Conservation (phyloP, 2,888 invertebrate genomes). For the Emmelina monodactyla region DNA sequence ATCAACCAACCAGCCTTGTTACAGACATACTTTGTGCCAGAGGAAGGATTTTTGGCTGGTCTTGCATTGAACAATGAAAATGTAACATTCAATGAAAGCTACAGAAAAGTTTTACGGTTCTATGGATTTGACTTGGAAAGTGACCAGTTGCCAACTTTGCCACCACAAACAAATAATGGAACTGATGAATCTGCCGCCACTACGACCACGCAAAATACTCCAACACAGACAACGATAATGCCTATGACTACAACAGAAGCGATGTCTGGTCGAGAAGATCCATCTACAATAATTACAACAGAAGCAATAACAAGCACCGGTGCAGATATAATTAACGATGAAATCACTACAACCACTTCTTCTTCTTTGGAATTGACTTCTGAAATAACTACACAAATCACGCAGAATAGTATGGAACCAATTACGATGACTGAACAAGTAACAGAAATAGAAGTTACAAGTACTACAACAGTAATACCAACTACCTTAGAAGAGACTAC, state of each 20-base stretch:
- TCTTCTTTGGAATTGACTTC: constrained; percentile 4
- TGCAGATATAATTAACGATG: constrained; percentile 31
- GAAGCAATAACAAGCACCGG: constrained; percentile 36
- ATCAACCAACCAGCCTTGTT: too few relatives aligned
- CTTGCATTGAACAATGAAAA: constrained; percentile 81
- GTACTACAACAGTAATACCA: not conserved
- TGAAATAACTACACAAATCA: not conserved
- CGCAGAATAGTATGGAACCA: not conserved
- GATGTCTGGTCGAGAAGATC: constrained; percentile 22
- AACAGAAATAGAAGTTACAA: constrained; percentile 10
- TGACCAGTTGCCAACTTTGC: constrained; percentile 34
- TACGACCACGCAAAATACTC: constrained; percentile 15
- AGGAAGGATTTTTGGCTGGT: constrained; percentile 84
- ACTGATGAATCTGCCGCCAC: constrained; percentile 22
- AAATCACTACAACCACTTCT: constrained; percentile 22
- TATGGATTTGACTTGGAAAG: constrained; percentile 81
- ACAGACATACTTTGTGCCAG: constrained; percentile 85
- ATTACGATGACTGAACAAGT: constrained; percentile 13
- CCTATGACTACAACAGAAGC: constrained; percentile 19
- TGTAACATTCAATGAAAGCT: constrained; percentile 76
- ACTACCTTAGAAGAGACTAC: constrained; percentile 2
- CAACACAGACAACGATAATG: constrained; percentile 17
- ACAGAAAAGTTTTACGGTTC: constrained; percentile 75
- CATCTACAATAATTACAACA: constrained; percentile 21
- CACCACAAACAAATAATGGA: constrained; percentile 24